Conservation (phyloP, 1,140 invertebrate species). For the Drosophila leontia region DNA sequence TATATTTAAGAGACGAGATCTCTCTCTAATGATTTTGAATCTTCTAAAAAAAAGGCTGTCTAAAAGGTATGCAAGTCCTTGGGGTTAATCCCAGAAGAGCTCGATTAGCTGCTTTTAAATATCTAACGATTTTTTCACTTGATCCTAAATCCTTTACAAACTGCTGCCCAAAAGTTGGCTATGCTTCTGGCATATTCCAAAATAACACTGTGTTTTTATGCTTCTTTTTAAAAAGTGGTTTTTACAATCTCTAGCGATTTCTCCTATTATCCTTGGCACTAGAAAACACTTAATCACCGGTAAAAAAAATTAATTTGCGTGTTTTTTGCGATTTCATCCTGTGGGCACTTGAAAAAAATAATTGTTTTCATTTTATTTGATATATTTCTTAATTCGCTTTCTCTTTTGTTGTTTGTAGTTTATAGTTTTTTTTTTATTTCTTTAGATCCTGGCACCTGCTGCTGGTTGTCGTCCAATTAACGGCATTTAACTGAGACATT, state of each 20-base stretch:
- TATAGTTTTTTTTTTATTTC: not conserved
- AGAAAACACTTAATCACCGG: not conserved
- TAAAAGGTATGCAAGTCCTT: not conserved
- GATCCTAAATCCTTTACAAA: no score
- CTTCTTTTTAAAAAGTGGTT: not conserved
- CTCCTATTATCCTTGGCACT: conserved; percentile 27
- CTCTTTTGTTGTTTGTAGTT: not conserved
- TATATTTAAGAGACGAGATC: no score
- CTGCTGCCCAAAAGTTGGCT: not conserved
- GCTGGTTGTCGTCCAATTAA: conserved; percentile 68
- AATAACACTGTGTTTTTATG: not conserved
- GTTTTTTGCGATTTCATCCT: not conserved
- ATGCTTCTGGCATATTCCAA: not conserved
- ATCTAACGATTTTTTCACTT: not conserved
- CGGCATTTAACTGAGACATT: conserved; percentile 79
- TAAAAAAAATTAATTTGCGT: conserved; percentile 9
- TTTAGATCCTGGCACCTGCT: conserved; percentile 20
- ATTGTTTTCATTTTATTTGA: not conserved
- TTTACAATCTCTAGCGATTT: not conserved
- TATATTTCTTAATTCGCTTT: no score
- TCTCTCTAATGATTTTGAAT: not conserved
- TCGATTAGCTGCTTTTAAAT: no score
- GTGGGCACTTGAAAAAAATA: conserved; percentile 8
- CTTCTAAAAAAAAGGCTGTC: not conserved
- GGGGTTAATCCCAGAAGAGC: no score